phyloP scores from a whole-genome alignment of 2,888 invertebrate genomes.

The Diachrysia chrysitis region DNA sequence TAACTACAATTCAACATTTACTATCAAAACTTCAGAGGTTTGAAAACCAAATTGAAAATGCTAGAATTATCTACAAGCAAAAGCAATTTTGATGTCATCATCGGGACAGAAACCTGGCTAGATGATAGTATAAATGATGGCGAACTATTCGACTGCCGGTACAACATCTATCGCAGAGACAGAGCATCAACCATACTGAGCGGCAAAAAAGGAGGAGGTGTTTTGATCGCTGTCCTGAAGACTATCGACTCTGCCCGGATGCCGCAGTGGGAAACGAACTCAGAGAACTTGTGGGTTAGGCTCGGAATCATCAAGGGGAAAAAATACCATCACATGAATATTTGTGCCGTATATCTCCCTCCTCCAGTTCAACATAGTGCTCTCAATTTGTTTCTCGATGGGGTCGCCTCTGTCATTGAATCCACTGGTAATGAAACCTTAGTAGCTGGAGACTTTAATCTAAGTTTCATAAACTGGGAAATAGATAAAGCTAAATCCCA shows the following conservation, averaged over 20 bases:
- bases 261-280: conserved; percentile 6
- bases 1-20: background rate
- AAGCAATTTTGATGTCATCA: background rate
- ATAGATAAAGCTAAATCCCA: background rate
- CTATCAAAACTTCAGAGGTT: background rate
- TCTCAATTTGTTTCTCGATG: conserved; percentile 1
- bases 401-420: background rate
- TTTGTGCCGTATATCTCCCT: background rate
- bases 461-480: conserved; percentile 10
- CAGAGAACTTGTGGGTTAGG: conserved; percentile 11
- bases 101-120: background rate
- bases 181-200: background rate
- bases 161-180: background rate
- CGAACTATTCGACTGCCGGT: background rate
- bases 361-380: conserved; percentile 3
- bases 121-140: conserved; percentile 1
- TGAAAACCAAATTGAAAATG: background rate
- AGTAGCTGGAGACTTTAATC: conserved; percentile 11
- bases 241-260: background rate
- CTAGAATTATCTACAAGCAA: background rate
- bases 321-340: background rate
- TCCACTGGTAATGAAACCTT: background rate
- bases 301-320: background rate
- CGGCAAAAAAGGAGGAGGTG: conserved; percentile 11
- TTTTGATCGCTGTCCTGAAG: conserved; percentile 10